Conservation (phyloP, 1,140 invertebrate species). For the Plectrocnemia conspersa region DNA sequence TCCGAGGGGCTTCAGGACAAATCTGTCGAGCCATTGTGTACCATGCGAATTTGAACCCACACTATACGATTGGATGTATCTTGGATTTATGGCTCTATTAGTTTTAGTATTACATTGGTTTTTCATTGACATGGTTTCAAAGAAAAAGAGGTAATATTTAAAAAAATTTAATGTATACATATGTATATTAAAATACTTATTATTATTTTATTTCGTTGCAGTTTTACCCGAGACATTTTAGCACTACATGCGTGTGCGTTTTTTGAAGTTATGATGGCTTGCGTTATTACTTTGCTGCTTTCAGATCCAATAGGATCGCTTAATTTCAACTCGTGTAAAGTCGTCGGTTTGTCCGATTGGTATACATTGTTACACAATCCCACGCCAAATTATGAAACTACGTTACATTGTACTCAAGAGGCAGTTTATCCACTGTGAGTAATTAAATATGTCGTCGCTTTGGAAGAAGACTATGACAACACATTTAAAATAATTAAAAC, state of each 20-base stretch:
- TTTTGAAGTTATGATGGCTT: constrained; percentile 70
- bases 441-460: constrained; percentile 22
- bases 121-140: constrained; percentile 80
- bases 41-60: constrained; percentile 70
- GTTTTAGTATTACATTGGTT: constrained; percentile 85
- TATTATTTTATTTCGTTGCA: constrained; percentile 39
- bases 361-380: constrained; percentile 95
- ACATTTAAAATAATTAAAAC: constrained; percentile 6
- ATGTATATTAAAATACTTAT: constrained; percentile 5
- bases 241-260: constrained; percentile 73
- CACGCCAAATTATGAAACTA: constrained; percentile 82
- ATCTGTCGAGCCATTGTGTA: constrained; percentile 60
- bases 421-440: constrained; percentile 94
- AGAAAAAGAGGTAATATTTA: constrained; percentile 60
- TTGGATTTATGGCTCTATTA: constrained; percentile 87
- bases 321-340: constrained; percentile 69
- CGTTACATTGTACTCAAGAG: constrained; percentile 91
- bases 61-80: constrained; percentile 91
- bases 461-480: neutral
- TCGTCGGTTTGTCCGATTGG: constrained; percentile 83
- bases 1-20: constrained; percentile 71
- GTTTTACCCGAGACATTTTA: constrained; percentile 67
- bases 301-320: constrained; percentile 74
- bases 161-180: neutral
- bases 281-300: constrained; percentile 68